These are phyloP conservation scores for Knipowitschia caucasica DNA, from an alignment of 2,797 vertebrate species.

Conservation along the genomic window DNA sequence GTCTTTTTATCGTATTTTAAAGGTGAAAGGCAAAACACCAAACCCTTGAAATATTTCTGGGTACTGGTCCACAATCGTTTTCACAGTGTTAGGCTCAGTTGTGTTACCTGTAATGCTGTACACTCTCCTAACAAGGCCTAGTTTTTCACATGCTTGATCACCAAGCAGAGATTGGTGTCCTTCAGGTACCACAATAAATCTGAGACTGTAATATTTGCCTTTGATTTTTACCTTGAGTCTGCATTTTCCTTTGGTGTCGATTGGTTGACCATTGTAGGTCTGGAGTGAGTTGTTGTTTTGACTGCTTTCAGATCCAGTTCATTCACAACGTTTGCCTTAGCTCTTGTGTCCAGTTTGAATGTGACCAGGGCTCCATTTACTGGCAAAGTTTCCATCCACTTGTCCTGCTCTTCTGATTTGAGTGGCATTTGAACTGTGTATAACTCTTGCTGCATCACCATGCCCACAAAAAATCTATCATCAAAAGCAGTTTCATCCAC, in stretches of 20 bases:
- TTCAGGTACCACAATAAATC: slow-evolving; percentile 18
- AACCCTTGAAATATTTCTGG: slow-evolving; percentile 24
- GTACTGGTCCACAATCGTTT: slow-evolving; percentile 11
- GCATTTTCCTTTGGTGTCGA: slow-evolving; percentile 7
- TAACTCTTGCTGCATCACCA: slow-evolving; percentile 13
- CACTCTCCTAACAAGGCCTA: slow-evolving; percentile 19
- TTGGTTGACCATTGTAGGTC: slow-evolving; percentile 27
- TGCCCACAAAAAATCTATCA: slow-evolving; percentile 25
- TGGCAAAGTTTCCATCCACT: slow-evolving; percentile 11
- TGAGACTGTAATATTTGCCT: slow-evolving; percentile 3
- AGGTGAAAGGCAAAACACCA: slow-evolving; percentile 19
- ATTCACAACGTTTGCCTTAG: slow-evolving; percentile 18
- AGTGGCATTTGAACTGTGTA: neutral
- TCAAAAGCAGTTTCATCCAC: slow-evolving; percentile 17
- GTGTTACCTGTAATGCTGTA: slow-evolving; percentile 12
- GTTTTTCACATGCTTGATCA: slow-evolving; percentile 30
- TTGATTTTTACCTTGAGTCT: too few species aligned
- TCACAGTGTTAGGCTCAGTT: neutral
- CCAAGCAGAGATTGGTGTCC: slow-evolving; percentile 22
- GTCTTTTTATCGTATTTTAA: slow-evolving; percentile 26
- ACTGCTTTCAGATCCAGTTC: slow-evolving; percentile 6
- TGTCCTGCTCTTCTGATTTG: slow-evolving; percentile 6
- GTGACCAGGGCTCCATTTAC: slow-evolving; percentile 15
- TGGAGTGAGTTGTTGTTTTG: neutral
- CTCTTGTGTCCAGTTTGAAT: slow-evolving; percentile 23